Evolutionary conservation across 2,113 vertebrate genomes (phyloP).

Genomic region (Erythrolamprus reginae): DNA sequence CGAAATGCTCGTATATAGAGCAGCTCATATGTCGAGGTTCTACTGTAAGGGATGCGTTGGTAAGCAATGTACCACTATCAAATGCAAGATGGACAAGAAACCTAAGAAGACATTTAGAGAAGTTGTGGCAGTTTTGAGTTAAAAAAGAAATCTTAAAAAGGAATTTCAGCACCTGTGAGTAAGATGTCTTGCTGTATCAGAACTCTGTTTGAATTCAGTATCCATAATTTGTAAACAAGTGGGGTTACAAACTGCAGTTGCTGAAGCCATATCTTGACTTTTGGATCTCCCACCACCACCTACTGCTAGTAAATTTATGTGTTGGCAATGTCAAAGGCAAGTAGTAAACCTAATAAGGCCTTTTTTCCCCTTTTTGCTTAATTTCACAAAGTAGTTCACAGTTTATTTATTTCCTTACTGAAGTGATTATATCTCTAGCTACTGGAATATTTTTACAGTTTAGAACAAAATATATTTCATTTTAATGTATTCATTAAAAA

Average conservation of each 20-base stretch:
- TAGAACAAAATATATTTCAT: background rate
- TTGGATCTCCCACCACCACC: background rate
- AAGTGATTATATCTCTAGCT: background rate
- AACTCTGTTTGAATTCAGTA: background rate
- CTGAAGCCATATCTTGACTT: background rate
- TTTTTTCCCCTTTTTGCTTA: background rate
- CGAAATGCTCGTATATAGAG: no score
- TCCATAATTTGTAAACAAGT: background rate
- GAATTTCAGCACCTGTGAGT: background rate
- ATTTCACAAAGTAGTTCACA: background rate
- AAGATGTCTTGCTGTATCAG: background rate
- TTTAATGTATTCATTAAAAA: background rate
- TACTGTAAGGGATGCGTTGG: background rate
- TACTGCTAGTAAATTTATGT: background rate
- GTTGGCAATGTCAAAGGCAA: background rate
- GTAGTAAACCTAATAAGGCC: background rate
- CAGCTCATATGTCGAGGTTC: no score
- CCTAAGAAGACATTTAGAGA: background rate
- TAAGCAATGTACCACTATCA: background rate
- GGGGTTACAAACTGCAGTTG: background rate
- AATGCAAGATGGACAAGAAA: background rate
- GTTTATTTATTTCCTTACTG: background rate
- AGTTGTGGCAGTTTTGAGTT: background rate
- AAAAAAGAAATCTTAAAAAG: background rate
- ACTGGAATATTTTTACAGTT: background rate